Evolutionary conservation across 1,140 invertebrate species (phyloP).

Genomic region (Brachionus manjavacas): DNA sequence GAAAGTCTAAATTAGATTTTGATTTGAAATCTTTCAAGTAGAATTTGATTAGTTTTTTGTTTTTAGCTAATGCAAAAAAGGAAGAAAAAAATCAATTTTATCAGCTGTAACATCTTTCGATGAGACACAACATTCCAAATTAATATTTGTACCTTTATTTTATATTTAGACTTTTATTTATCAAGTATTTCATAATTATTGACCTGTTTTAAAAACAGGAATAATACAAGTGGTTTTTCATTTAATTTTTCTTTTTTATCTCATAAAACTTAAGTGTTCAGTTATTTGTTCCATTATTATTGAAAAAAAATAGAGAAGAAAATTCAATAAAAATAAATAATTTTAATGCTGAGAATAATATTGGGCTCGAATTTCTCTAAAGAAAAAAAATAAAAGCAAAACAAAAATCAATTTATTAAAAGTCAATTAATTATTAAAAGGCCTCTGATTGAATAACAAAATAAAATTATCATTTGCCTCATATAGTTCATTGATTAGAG

Average conservation of each 20-base stretch:
- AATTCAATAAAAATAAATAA: background rate
- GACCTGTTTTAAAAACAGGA: background rate
- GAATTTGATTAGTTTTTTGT: conserved; percentile 5
- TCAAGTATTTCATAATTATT: background rate
- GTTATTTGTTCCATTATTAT: background rate
- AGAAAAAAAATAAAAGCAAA: background rate
- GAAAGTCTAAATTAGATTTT: background rate
- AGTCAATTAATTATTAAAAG: background rate
- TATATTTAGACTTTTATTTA: background rate
- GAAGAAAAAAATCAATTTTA: background rate
- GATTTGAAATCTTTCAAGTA: background rate
- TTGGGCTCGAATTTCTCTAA: background rate
- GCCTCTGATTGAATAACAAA: background rate
- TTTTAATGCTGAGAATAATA: background rate
- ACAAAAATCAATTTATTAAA: background rate
- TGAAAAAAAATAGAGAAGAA: background rate
- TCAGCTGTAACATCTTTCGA: background rate
- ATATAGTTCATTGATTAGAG: background rate
- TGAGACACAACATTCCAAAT: background rate
- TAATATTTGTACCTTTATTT: background rate
- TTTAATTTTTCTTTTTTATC: background rate
- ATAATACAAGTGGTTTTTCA: background rate
- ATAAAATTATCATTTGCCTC: background rate
- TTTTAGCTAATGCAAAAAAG: background rate
- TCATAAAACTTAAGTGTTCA: background rate